Percentiles rank a stretch among this genome's conserved stretches.
These are phyloP conservation scores for Grantiella picta DNA, from an alignment of 2,113 vertebrate species.

Conservation along the genomic window DNA sequence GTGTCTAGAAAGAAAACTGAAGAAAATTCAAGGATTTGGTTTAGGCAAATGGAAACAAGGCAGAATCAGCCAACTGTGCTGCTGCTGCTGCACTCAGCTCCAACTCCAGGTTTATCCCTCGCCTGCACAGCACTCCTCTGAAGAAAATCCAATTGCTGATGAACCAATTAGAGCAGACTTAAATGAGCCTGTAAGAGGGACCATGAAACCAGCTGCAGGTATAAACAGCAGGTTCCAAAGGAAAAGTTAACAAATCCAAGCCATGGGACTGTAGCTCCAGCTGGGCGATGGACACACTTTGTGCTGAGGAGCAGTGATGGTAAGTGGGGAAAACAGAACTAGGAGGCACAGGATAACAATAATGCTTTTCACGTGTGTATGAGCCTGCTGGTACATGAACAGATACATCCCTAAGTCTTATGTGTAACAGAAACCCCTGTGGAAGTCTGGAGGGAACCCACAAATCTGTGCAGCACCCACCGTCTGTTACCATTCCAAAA, in stretches of 20 bases:
- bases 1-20: background rate
- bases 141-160: background rate
- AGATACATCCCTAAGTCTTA: background rate
- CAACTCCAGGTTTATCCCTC: fast-evolving
- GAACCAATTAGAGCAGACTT: background rate
- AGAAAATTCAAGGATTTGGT: background rate
- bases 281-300: background rate
- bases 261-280: background rate
- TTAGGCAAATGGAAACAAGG: background rate
- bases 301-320: background rate
- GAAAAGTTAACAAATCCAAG: background rate
- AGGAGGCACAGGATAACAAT: background rate
- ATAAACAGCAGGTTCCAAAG: background rate
- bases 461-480: background rate
- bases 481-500: background rate
- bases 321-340: background rate
- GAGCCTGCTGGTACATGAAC: background rate
- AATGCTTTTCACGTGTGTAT: background rate
- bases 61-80: background rate
- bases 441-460: background rate
- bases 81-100: background rate
- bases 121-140: background rate
- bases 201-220: background rate
- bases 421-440: background rate
- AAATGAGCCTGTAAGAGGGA: background rate